These are phyloP conservation scores for Helobdella robusta DNA, from an alignment of 2,888 invertebrate genomes.

Conservation along the genomic window DNA sequence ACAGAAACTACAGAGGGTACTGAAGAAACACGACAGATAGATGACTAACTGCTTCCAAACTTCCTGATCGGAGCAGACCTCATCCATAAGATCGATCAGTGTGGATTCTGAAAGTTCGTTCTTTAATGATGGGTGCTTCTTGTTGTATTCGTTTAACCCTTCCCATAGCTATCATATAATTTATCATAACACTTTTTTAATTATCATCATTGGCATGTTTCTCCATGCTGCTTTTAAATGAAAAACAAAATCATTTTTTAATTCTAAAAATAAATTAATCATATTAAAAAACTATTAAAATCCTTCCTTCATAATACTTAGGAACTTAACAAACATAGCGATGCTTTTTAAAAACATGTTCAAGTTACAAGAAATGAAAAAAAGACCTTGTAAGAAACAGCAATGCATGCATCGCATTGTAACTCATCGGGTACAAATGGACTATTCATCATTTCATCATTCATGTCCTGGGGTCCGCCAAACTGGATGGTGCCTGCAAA, in stretches of 20 bases:
- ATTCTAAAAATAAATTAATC: too few relatives aligned
- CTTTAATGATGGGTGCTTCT: conserved; percentile 32
- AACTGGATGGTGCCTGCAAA: conserved; percentile 35
- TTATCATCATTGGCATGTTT: too few relatives aligned
- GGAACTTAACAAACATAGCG: not conserved
- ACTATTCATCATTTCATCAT: conserved; percentile 46
- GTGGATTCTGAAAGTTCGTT: conserved; percentile 40
- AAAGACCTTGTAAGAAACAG: conserved; percentile 43
- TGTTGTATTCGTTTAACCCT: conserved; percentile 27
- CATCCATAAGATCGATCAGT: conserved; percentile 39
- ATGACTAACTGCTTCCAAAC: conserved; percentile 32
- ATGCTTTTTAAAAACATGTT: not conserved
- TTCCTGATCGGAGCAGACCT: conserved; percentile 35
- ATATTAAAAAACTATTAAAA: not conserved
- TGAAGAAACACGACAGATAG: too few relatives aligned
- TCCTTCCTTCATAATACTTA: not conserved
- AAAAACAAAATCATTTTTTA: too few relatives aligned
- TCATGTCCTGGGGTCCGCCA: conserved; percentile 39
- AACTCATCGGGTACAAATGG: conserved; percentile 42
- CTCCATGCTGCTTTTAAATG: too few relatives aligned
- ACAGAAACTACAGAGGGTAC: too few relatives aligned
- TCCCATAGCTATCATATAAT: conserved; percentile 30
- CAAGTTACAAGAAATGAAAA: not conserved
- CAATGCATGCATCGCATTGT: conserved; percentile 47
- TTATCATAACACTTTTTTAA: too few relatives aligned